Evolutionary conservation across 2,888 invertebrate genomes (phyloP).

Genomic region (Thecocarcelia acutangulata): DNA sequence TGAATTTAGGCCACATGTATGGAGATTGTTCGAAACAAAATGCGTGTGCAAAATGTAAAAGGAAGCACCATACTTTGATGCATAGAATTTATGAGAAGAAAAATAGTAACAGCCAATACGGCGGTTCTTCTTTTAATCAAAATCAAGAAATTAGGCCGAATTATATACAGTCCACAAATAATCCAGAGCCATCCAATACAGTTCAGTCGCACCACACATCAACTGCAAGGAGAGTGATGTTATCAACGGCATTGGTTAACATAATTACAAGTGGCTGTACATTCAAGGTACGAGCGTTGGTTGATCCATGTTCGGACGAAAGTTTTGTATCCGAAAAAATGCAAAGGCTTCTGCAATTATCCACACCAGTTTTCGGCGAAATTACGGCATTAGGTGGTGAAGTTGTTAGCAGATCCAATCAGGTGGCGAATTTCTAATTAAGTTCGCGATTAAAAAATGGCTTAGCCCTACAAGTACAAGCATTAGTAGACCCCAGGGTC

Average conservation of each 20-base stretch:
- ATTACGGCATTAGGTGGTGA: conserved; percentile 6
- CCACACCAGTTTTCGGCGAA: background rate
- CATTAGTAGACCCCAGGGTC: no score
- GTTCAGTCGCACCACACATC: no score
- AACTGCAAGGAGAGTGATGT: no score
- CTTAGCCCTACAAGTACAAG: no score
- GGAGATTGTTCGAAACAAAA: background rate
- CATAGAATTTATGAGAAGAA: background rate
- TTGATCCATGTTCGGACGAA: conserved; percentile 20
- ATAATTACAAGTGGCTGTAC: no score
- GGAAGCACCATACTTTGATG: background rate
- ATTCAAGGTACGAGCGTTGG: background rate
- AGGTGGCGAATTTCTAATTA: background rate
- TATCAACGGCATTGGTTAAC: no score
- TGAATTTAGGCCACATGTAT: background rate
- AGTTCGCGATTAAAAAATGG: background rate
- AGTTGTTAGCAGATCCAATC: background rate
- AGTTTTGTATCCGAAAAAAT: conserved; percentile 2
- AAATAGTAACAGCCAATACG: background rate
- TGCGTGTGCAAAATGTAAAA: conserved; percentile 4
- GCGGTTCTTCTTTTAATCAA: no score
- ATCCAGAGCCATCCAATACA: background rate
- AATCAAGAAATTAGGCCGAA: no score
- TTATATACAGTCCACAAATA: background rate
- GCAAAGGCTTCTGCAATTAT: background rate